These are phyloP conservation scores for Oryzias celebensis DNA, from an alignment of 2,113 vertebrate species.

Conservation along the genomic window DNA sequence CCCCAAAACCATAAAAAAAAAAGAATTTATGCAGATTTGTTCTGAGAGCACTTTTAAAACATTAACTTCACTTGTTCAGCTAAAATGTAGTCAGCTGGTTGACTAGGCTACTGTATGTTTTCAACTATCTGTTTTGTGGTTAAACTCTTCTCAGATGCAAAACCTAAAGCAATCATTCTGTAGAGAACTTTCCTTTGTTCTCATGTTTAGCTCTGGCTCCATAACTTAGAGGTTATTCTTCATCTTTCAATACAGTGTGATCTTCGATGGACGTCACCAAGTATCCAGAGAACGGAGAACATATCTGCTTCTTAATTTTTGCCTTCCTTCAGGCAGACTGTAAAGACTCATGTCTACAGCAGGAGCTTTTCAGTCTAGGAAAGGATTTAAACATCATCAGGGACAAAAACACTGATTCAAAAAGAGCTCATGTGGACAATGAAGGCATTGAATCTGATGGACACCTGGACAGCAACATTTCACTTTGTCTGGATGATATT, in stretches of 20 bases:
- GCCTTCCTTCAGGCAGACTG: conserved; percentile 63
- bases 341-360: not conserved
- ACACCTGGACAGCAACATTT: conserved; percentile 2
- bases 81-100: too few species aligned
- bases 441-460: conserved; percentile 68
- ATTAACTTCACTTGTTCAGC: too few species aligned
- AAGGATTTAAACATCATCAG: not conserved
- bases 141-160: too few species aligned
- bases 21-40: too few species aligned
- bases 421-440: not conserved
- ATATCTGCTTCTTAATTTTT: conserved; percentile 51
- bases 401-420: conserved; percentile 4
- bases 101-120: too few species aligned
- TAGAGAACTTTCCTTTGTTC: too few species aligned
- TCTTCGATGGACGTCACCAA: conserved; percentile 44
- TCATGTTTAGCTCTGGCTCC: too few species aligned
- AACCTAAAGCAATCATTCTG: too few species aligned
- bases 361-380: conserved; percentile 38
- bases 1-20: too few species aligned
- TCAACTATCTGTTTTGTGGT: too few species aligned
- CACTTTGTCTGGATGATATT: not conserved
- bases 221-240: too few species aligned
- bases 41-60: too few species aligned
- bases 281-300: not conserved
- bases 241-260: not conserved